These are phyloP conservation scores for Phalacrocorax carbo DNA, from an alignment of 2,113 vertebrate genomes.

Conservation along the genomic window DNA sequence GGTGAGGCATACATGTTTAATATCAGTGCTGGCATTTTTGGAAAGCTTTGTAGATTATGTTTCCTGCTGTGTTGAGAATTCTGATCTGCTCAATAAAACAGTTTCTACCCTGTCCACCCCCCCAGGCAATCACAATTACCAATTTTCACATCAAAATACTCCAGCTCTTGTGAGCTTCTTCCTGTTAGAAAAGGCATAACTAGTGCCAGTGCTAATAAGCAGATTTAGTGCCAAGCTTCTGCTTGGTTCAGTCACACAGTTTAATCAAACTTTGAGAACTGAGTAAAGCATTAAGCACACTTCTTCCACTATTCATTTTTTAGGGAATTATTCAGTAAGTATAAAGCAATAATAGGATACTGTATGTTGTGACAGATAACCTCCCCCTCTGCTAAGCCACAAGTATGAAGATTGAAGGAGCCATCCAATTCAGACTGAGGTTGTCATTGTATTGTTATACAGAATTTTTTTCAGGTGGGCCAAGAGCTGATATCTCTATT, in stretches of 20 bases:
- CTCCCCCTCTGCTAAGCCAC: background rate
- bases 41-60: background rate
- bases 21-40: slow-evolving; percentile 8
- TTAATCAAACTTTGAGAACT: background rate
- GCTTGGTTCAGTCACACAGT: slow-evolving; percentile 9
- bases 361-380: background rate
- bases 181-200: background rate
- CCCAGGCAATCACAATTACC: background rate
- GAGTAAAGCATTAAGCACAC: background rate
- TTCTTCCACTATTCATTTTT: background rate
- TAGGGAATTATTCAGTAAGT: background rate
- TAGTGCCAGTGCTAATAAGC: background rate
- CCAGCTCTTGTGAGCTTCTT: background rate
- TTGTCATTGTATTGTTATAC: background rate
- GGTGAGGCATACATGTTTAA: slow-evolving; percentile 29
- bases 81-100: background rate
- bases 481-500: background rate
- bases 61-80: slow-evolving; percentile 29
- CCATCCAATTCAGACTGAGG: background rate
- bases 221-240: background rate
- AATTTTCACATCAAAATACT: slow-evolving; percentile 5
- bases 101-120: background rate
- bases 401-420: background rate
- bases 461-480: background rate
- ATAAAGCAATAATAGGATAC: background rate